Percentiles rank a stretch among this genome's conserved stretches.
Conservation (phyloP, 2,888 invertebrate genomes). For the Ectropis crepuscularia region DNA sequence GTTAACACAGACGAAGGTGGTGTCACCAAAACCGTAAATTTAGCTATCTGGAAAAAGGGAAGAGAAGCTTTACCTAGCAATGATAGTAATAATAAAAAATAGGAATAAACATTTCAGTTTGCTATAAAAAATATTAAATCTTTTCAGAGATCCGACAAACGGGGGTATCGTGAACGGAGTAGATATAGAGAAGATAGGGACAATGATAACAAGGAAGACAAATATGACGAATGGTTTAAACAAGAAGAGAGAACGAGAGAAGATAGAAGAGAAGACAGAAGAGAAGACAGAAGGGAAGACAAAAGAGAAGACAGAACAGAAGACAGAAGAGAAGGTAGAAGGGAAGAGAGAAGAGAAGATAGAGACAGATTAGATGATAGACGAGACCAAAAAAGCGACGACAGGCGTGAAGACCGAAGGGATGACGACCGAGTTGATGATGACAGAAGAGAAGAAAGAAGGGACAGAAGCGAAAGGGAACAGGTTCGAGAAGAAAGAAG, state of each 20-base stretch:
- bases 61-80: too few species aligned
- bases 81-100: too few species aligned
- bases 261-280: constrained; percentile 4
- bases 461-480: constrained; percentile 8
- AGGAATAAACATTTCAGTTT: too few species aligned
- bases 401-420: constrained; percentile 10
- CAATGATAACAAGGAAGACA: neutral
- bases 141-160: neutral
- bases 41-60: too few species aligned
- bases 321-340: neutral
- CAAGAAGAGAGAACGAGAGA: constrained; percentile 3
- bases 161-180: neutral
- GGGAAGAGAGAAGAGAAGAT: constrained; percentile 5
- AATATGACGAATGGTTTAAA: neutral
- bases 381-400: neutral
- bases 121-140: neutral
- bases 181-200: neutral
- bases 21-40: too few species aligned
- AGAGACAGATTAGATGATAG: neutral
- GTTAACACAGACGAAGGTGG: too few species aligned
- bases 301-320: neutral
- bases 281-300: neutral
- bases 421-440: constrained; percentile 16
- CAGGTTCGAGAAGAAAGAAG: constrained; percentile 4
- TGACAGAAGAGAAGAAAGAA: neutral